Conservation (phyloP, 2,113 vertebrate genomes). For the Perognathus longimembris region DNA sequence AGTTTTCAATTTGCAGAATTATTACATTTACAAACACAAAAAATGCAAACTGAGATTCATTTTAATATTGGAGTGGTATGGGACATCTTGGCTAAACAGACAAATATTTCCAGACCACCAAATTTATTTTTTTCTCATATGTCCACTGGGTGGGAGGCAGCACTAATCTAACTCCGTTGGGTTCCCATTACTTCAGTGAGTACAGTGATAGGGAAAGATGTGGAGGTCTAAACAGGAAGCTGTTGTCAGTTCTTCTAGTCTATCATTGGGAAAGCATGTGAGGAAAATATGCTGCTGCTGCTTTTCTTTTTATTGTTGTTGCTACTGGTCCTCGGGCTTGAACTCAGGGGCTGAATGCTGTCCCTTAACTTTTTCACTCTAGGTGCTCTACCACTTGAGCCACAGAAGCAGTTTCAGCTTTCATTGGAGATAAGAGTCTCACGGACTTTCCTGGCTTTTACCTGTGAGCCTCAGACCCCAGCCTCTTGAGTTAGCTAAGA, state of each 20-base stretch:
- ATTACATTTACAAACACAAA: conserved; percentile 48
- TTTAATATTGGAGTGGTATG: neutral
- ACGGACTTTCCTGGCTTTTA: too few relatives aligned
- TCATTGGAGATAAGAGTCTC: too few relatives aligned
- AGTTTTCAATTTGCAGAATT: conserved; percentile 23
- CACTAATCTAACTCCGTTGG: neutral
- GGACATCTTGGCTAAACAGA: neutral
- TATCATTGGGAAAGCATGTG: neutral
- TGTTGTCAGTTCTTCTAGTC: neutral
- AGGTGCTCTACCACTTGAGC: too few relatives aligned
- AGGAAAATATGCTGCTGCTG: neutral
- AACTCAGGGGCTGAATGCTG: too few relatives aligned
- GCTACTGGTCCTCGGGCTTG: too few relatives aligned
- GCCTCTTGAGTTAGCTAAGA: too few relatives aligned
- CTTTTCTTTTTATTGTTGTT: too few relatives aligned
- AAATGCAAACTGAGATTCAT: conserved; percentile 43
- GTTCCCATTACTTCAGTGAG: neutral
- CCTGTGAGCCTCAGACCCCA: too few relatives aligned
- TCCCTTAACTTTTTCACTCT: too few relatives aligned
- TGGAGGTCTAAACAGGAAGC: neutral
- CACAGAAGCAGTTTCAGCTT: too few relatives aligned
- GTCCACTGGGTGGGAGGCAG: neutral
- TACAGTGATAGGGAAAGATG: neutral
- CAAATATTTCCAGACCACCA: conserved; percentile 35
- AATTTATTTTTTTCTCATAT: neutral